Conservation (phyloP, 2,113 vertebrate genomes). For the Apistogramma diplotaenia region DNA sequence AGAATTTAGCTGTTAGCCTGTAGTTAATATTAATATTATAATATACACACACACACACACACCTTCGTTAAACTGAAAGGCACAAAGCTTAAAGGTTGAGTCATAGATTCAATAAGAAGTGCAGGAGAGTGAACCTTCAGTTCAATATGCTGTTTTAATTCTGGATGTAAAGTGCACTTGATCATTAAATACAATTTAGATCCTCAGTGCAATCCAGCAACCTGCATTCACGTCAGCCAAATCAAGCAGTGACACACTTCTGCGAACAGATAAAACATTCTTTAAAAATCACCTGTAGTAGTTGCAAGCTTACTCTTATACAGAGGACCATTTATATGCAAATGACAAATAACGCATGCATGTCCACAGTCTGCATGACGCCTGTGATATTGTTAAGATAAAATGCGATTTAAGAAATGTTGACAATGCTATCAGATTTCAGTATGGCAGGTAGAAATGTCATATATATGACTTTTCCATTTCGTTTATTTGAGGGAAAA, state of each 20-base stretch:
- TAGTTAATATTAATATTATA: no score
- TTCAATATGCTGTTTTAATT: neutral
- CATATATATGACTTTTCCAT: neutral
- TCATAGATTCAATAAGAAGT: neutral
- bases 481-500: neutral
- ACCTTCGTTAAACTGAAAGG: neutral
- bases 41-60: no score
- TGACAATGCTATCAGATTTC: neutral
- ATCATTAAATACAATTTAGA: neutral
- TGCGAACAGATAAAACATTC: neutral
- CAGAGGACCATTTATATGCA: neutral
- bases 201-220: neutral
- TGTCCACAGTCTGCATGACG: neutral
- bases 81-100: neutral
- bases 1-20: no score
- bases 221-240: neutral
- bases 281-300: neutral
- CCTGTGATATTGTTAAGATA: neutral
- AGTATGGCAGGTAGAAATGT: neutral
- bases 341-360: neutral
- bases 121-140: neutral
- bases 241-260: neutral
- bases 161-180: neutral
- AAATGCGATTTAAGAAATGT: neutral
- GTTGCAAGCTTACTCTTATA: neutral